A percentile compares a stretch with the other conserved stretches of the same genome.
These are phyloP conservation scores for Nothura maculosa DNA, from an alignment of 2,797 vertebrate species.

Conservation along the genomic window DNA sequence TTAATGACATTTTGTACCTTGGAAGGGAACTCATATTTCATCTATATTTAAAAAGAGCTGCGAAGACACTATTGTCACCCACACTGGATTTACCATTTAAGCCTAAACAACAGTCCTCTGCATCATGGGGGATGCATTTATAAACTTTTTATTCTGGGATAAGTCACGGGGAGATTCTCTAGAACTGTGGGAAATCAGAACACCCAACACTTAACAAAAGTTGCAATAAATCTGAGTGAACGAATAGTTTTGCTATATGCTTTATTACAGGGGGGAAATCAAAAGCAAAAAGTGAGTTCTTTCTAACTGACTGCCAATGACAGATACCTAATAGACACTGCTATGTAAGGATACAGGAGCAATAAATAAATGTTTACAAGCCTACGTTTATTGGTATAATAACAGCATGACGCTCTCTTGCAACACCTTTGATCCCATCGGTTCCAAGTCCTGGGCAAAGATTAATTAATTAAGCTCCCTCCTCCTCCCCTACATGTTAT, in stretches of 20 bases:
- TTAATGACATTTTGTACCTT: conserved; percentile 85
- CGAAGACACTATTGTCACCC: conserved; percentile 64
- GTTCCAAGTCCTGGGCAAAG: not conserved
- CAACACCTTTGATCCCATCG: conserved; percentile 64
- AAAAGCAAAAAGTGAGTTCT: not conserved
- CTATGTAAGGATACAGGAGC: not conserved
- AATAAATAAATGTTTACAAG: conserved; percentile 61
- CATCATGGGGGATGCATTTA: conserved; percentile 20
- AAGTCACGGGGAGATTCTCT: conserved; percentile 17
- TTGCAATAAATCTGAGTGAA: conserved; percentile 37
- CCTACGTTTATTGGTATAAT: conserved; percentile 44
- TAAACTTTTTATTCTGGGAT: conserved; percentile 57
- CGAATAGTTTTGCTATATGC: conserved; percentile 41
- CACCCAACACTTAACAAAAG: conserved; percentile 30
- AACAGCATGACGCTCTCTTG: conserved; percentile 53
- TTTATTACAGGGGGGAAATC: not conserved
- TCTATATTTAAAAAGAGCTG: conserved; percentile 74
- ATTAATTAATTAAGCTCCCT: conserved; percentile 65
- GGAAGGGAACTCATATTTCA: conserved; percentile 82
- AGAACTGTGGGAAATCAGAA: not conserved
- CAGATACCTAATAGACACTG: conserved; percentile 20
- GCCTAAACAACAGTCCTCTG: conserved; percentile 43
- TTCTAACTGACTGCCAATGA: conserved; percentile 28
- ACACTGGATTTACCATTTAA: conserved; percentile 51
- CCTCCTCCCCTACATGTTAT: conserved; percentile 34